Conservation (phyloP, 2,888 invertebrate genomes). For the Clostera curtula region DNA sequence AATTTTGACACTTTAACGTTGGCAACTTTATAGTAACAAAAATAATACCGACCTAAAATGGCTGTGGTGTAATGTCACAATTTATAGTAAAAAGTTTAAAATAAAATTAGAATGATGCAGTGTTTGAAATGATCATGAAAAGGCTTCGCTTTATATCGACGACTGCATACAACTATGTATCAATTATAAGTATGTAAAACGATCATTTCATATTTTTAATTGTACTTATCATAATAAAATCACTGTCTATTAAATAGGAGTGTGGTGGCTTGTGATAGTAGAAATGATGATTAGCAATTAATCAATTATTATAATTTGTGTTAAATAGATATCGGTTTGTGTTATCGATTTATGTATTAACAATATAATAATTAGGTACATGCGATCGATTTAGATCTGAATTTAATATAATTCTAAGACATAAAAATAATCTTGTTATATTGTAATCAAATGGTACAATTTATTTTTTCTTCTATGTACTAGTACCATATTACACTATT, state of each 20-base stretch:
- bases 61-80: slow-evolving; percentile 26
- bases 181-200: slow-evolving; percentile 15
- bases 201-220: slow-evolving; percentile 34
- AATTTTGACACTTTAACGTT: slow-evolving; percentile 29
- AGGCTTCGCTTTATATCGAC: slow-evolving; percentile 65
- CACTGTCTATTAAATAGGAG: slow-evolving; percentile 59
- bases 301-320: slow-evolving; percentile 19
- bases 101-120: slow-evolving; percentile 32
- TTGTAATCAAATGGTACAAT: slow-evolving; percentile 9
- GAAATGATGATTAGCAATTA: slow-evolving; percentile 34
- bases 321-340: slow-evolving; percentile 16
- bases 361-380: slow-evolving; percentile 8
- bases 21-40: slow-evolving; percentile 7
- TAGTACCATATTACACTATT: slow-evolving; percentile 2
- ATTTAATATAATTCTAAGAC: slow-evolving; percentile 12
- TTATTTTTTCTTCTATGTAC: slow-evolving; percentile 8
- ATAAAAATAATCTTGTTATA: slow-evolving; percentile 16
- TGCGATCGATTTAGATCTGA: slow-evolving; percentile 14
- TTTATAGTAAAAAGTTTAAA: slow-evolving; percentile 24
- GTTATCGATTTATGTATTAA: slow-evolving; percentile 10
- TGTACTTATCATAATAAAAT: slow-evolving; percentile 38
- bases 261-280: slow-evolving; percentile 70
- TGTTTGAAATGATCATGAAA: slow-evolving; percentile 41
- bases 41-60: slow-evolving; percentile 3
- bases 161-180: slow-evolving; percentile 41